Evolutionary conservation across 2,113 vertebrate species (phyloP), one percentile per base, ranked within the genome.

Genomic region (Ictalurus punctatus): DNA sequence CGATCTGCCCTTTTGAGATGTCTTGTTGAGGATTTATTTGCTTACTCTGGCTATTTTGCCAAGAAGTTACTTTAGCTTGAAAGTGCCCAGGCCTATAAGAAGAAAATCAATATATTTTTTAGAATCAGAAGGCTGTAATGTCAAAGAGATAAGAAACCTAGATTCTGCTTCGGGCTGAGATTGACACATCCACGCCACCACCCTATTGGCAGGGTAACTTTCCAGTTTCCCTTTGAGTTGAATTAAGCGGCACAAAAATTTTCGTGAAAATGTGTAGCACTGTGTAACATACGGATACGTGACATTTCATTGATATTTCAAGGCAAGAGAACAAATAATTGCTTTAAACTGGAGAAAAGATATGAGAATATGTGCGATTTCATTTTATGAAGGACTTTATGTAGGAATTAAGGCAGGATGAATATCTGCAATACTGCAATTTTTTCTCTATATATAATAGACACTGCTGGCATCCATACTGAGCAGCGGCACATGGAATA

Each of bases 21-120:
- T 73, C 52, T 89, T 56, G 13, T 79, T 40, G 17, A 25, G 59
- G 88, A 81, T 89, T 80, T 81, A 86, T 86, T 81, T 80, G 52
- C 85, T 84, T 85, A 85, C 86, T 85, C 59, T 61, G 80, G 54
- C 34, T 89, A 34, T 89, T 86, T 89, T 83, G 84, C 69, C 87
- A 86, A 83, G 81, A 59, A 84, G 37, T 67, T 80, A 81, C 76
- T 89, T 89, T 89, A 63, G 88, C 74, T 65, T 54, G 54, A 69
- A 65, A 80, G 58, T 40, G 59, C 40, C 12, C 67, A 69, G 76
- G 44, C 21, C 63, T 81, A 48, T 81, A 71, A 82, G 84, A 67
- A 23, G 44, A 79, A 79, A 86, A 63, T 86, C 85, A 65, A 65
- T 86, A 78, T 78, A 61, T 61, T 12, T 63, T 79, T 79, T 25